Conservation (phyloP, 1,140 invertebrate genomes). For the Liolophura sinensis region DNA sequence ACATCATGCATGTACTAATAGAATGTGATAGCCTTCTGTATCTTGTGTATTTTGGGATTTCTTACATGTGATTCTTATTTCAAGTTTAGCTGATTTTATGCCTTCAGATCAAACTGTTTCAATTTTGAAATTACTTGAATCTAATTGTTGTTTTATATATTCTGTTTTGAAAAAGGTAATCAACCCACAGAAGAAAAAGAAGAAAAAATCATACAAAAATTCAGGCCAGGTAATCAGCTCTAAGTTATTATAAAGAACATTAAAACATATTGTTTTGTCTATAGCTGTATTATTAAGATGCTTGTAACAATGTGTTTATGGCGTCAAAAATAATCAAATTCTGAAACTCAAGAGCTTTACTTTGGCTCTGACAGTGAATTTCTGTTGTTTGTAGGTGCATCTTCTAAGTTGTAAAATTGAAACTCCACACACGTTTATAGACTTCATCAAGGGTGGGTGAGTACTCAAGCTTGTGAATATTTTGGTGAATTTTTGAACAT, state of each 20-base stretch:
- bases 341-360: not conserved
- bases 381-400: constrained; percentile 17
- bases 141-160: not conserved
- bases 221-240: not conserved
- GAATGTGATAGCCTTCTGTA: no score
- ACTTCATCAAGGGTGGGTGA: constrained; percentile 42
- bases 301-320: not conserved
- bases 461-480: not conserved
- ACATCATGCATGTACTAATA: no score
- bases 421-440: constrained; percentile 31
- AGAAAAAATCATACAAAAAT: not conserved
- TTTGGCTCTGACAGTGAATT: not conserved
- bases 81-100: no score
- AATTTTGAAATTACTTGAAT: not conserved
- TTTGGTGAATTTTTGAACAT: not conserved
- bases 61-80: no score
- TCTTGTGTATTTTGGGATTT: no score
- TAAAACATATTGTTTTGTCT: no score
- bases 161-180: not conserved
- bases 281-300: constrained; percentile 1
- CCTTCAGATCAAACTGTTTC: no score
- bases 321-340: no score
- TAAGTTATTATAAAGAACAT: no score
- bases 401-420: constrained; percentile 29
- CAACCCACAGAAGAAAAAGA: not conserved